Conservation (phyloP, 2,888 invertebrate genomes). For the Azorinus chamasolen region DNA sequence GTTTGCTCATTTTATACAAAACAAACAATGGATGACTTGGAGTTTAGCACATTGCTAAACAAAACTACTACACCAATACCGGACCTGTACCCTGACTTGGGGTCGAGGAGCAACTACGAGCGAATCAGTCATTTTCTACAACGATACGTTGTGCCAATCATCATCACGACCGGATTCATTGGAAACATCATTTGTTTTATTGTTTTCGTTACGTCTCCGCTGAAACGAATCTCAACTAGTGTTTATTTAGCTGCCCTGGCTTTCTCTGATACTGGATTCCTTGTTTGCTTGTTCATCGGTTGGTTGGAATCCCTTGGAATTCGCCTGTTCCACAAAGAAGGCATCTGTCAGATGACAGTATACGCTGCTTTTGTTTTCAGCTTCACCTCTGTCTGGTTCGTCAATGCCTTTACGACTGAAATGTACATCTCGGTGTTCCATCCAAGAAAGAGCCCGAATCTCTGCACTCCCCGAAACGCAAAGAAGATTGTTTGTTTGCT, state of each 20-base stretch:
- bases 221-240: slow-evolving; percentile 71
- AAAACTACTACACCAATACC: no score
- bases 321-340: slow-evolving; percentile 66
- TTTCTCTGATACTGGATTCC: slow-evolving; percentile 73
- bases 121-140: slow-evolving; percentile 85
- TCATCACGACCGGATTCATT: slow-evolving; percentile 71
- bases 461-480: slow-evolving; percentile 63
- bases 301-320: slow-evolving; percentile 73
- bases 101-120: slow-evolving; percentile 35
- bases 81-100: no score
- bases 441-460: slow-evolving; percentile 55
- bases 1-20: no score
- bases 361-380: slow-evolving; percentile 75
- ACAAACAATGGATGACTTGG: no score
- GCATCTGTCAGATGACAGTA: slow-evolving; percentile 74
- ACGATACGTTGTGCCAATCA: slow-evolving; percentile 70
- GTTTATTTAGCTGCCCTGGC: slow-evolving; percentile 75
- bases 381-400: slow-evolving; percentile 78
- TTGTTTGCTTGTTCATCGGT: slow-evolving; percentile 69
- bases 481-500: slow-evolving; percentile 59
- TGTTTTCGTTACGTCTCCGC: slow-evolving; percentile 70
- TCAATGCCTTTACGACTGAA: slow-evolving; percentile 75
- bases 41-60: no score
- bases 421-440: slow-evolving; percentile 75
- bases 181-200: slow-evolving; percentile 74